Evolutionary conservation across 2,113 vertebrate species (phyloP), one percentile per base, ranked within the genome.

Genomic region (Anolis carolinensis): DNA sequence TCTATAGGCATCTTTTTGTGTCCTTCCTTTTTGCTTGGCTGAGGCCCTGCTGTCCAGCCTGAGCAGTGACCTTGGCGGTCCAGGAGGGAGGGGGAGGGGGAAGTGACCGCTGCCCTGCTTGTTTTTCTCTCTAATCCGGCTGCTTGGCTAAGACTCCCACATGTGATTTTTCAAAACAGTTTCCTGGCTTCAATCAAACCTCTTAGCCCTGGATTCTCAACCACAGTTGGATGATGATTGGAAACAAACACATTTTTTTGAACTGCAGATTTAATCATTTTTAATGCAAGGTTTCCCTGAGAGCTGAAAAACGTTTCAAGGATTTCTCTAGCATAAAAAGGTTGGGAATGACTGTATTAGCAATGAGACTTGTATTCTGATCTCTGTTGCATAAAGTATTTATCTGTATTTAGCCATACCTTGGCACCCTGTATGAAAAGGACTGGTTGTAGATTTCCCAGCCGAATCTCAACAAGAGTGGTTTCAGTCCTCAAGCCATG

Each of bases 101-200:
- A 85, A 63, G 44, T n/a, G 32, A 44, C 44, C 7, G 84, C 62
- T 52, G 74, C 52, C 11, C 68, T 48, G 79, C 59, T 73, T 67
- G 78, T 75, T 81, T 81, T 81, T 52, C 79, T 50, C 55, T 52
- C 27, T 67, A 75, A 81, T 81, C 79, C 62, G 44, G n/a, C 59
- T 72, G 79, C 71, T 75, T 81, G 59, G 71, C 79, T 67, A 74
- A 74, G 70, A 65, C 79, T 81, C 48, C 36, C 23, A 63, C 55
- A 50, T 74, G 39, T 71, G 76, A 44, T 34, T 86, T 81, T 86
- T 62, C 30, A 67, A 16, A 81, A 81, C n/a, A 9, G 78, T 73
- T 65, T 86, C 39, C 68, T 63, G 52, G 36, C 68, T 86, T 34
- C 39, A 81, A 39, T 74, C 32, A 74, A 74, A 65, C 6, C n/a